phyloP scores from a whole-genome alignment of 2,888 invertebrate genomes.

The Pammene aurita region DNA sequence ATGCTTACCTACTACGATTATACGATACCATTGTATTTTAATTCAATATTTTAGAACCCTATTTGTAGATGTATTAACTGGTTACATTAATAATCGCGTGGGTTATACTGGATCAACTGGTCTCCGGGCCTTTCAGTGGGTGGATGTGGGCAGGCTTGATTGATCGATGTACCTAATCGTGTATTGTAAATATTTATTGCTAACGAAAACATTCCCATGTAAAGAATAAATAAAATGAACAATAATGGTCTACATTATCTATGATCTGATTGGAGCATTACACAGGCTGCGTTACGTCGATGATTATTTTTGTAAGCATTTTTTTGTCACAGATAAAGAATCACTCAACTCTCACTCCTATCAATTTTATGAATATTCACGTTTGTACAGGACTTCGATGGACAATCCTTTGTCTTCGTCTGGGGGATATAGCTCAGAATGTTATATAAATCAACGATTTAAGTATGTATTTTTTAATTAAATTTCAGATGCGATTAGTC shows the following conservation, averaged over 20 bases:
- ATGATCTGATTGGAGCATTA: too few species aligned
- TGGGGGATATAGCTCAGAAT: too few species aligned
- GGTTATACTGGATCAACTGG: slow-evolving; percentile 28
- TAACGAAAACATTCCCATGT: slow-evolving; percentile 7
- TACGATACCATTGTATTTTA: slow-evolving; percentile 22
- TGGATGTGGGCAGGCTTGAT: slow-evolving; percentile 33
- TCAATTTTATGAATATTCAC: too few species aligned
- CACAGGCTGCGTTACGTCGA: too few species aligned
- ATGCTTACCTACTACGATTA: neutral
- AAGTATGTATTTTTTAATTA: too few species aligned
- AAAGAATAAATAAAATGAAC: neutral
- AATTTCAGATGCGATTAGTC: too few species aligned
- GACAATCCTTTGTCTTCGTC: too few species aligned
- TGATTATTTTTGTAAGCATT: too few species aligned
- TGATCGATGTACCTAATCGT: slow-evolving; percentile 23
- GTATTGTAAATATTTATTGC: slow-evolving; percentile 18
- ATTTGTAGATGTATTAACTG: slow-evolving; percentile 7
- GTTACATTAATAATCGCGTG: slow-evolving; percentile 25
- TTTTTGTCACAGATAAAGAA: too few species aligned
- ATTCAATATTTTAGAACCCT: slow-evolving; percentile 21
- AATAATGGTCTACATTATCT: neutral
- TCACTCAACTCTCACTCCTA: too few species aligned
- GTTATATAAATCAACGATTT: too few species aligned
- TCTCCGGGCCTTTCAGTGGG: slow-evolving; percentile 27
- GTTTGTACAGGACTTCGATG: too few species aligned